These are phyloP conservation scores for Gobiocypris rarus DNA, from an alignment of 2,113 vertebrate genomes.

Conservation along the genomic window DNA sequence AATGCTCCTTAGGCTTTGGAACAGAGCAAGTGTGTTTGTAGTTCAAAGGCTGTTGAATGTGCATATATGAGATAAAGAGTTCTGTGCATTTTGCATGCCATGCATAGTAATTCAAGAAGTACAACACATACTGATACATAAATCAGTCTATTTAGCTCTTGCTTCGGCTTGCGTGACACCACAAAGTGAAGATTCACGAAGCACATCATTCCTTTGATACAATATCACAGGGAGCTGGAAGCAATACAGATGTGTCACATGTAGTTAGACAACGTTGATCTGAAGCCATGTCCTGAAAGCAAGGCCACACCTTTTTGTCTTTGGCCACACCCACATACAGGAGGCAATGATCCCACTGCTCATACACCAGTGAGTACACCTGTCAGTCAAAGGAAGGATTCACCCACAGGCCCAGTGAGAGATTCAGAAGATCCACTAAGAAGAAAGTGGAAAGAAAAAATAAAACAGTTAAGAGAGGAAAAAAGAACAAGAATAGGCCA, in stretches of 20 bases:
- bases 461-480: neutral
- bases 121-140: constrained; percentile 22
- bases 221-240: constrained; percentile 78
- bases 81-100: constrained; percentile 35
- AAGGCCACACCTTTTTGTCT: constrained; percentile 78
- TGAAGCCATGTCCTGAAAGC: constrained; percentile 78
- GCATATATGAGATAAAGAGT: constrained; percentile 4
- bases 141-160: constrained; percentile 4
- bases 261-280: constrained; percentile 79
- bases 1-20: neutral
- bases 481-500: neutral
- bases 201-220: constrained; percentile 62
- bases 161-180: neutral
- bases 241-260: constrained; percentile 73
- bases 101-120: constrained; percentile 41
- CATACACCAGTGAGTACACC: constrained; percentile 76
- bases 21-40: neutral
- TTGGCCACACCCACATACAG: constrained; percentile 80
- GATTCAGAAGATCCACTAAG: constrained; percentile 84
- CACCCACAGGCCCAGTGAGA: constrained; percentile 85
- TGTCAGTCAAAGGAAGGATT: constrained; percentile 92
- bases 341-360: constrained; percentile 87
- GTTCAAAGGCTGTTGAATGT: neutral
- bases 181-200: neutral
- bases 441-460: constrained; percentile 31